Percentiles rank a stretch among this genome's conserved stretches.
phyloP scores from a whole-genome alignment of 2,797 vertebrate genomes.

The Thamnophis elegans region DNA sequence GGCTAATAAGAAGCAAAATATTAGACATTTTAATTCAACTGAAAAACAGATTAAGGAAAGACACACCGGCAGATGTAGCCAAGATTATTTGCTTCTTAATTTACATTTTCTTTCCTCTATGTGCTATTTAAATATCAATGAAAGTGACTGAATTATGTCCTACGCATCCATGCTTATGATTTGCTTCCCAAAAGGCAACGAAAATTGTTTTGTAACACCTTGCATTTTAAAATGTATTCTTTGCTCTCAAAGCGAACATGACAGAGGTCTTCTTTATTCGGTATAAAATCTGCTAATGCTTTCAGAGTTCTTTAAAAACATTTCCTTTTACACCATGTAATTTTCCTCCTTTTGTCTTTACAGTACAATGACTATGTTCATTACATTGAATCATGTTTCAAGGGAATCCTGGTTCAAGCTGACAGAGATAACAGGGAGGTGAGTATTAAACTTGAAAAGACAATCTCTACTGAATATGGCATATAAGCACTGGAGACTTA shows the following conservation, averaged over 20 bases:
- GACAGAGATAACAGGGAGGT: constrained; percentile 97
- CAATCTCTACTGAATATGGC: not conserved
- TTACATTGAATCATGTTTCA: constrained; percentile 93
- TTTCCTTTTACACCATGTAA: not conserved
- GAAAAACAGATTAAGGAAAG: not conserved
- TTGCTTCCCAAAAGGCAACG: not conserved
- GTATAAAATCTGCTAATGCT: not conserved
- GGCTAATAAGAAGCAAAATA: not conserved
- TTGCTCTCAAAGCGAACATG: not conserved
- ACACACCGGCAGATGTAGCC: not conserved
- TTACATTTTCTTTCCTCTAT: not conserved
- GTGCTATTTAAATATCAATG: not conserved
- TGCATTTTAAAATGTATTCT: not conserved
- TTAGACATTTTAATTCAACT: not conserved
- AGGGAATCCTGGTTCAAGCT: constrained; percentile 93
- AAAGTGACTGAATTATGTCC: not conserved
- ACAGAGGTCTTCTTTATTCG: not conserved
- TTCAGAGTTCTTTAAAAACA: not conserved
- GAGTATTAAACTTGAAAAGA: constrained; percentile 43
- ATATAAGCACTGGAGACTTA: fast-evolving
- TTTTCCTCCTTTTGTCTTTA: constrained; percentile 27
- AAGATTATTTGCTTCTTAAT: not conserved
- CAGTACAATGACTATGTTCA: constrained; percentile 96
- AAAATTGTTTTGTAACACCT: not conserved
- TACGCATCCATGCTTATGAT: not conserved